Base-by-base conservation (phyloP, 64 coral and sea anemone genomes). In the Pachyseris speciosa region DNA sequence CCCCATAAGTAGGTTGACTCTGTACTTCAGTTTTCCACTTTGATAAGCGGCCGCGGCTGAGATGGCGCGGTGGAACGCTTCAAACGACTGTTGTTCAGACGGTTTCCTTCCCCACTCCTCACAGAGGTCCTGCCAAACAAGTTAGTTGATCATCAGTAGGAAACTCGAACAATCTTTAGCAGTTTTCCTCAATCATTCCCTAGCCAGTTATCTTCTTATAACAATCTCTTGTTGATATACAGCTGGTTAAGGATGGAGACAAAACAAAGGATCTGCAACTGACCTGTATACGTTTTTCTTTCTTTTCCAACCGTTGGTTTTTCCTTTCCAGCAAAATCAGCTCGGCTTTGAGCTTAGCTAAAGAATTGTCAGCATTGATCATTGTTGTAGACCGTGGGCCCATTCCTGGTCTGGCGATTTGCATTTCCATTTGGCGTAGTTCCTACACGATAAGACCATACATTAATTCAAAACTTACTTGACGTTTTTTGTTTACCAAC, bases 211-310 rank as follows among this genome's bases (percentile, higher is more conserved):
- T n/a, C n/a, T n/a, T n/a, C n/a, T n/a, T n/a, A n/a, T n/a, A n/a
- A n/a, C n/a, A n/a, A n/a, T n/a, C 9, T 34, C 15, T 30, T 38
- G 37, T 30, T 71, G 25, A 5, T 38, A 71, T 71, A 28, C 30
- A 22, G 15, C 4, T 71, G 27, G 27, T 22, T 29, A 29, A 41
- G 32, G 8, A 9, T 4, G 28, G 30, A 5, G 1, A 75, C 7
- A 24, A 29, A 12, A 13, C 22, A 16, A 30, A 40, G 2, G 12
- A 19, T 4, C 2, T 11, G 5, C 7, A 19, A 24, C 43, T 48
- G 36, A 98, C 97, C 91, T 99, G 97, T 29, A 99, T 61, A 58
- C 97, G 84, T 66, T 99, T 99, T 44, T 99, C 97, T 76, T 99
- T 99, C 51, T 99, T 99, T 33, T 93, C 13, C 66, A 99, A 33